Percentiles rank a stretch among this genome's conserved stretches.
Evolutionary conservation across 1,140 invertebrate genomes (phyloP).

Genomic region (Aphelenchoides fujianensis): DNA sequence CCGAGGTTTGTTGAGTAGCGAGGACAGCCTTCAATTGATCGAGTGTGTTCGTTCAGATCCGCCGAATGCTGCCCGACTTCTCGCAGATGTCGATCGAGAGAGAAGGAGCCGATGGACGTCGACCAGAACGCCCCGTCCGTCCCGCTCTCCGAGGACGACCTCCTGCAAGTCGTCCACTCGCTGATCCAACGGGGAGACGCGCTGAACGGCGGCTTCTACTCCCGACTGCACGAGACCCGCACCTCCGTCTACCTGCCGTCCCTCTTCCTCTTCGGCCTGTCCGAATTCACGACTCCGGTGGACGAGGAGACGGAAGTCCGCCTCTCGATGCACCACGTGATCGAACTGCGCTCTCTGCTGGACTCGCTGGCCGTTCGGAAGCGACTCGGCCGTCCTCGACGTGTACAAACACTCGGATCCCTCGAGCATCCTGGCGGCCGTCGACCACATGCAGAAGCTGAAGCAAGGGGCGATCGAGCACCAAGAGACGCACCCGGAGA

Average conservation of each 20-base stretch:
- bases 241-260: background rate
- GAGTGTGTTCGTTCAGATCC: conserved; percentile 30
- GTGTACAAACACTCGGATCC: conserved; percentile 84
- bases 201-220: background rate
- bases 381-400: no score
- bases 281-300: background rate
- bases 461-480: conserved; percentile 69
- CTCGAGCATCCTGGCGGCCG: conserved; percentile 73
- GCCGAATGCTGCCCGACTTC: conserved; percentile 35
- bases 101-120: background rate
- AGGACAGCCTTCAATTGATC: conserved; percentile 3
- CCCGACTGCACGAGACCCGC: background rate
- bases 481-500: conserved; percentile 80
- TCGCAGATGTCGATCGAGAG: conserved; percentile 22
- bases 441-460: conserved; percentile 70
- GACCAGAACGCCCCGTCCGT: conserved; percentile 1
- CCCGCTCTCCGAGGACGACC: background rate
- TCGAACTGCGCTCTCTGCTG: conserved; percentile 11
- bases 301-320: background rate
- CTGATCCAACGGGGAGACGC: background rate
- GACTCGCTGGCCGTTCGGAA: background rate
- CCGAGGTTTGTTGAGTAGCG: conserved; percentile 15
- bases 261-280: background rate
- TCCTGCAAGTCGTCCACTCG: background rate
- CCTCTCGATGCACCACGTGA: conserved; percentile 22